Base-by-base conservation (phyloP, 2,888 invertebrate genomes). In the Tetranychus truncatus region DNA sequence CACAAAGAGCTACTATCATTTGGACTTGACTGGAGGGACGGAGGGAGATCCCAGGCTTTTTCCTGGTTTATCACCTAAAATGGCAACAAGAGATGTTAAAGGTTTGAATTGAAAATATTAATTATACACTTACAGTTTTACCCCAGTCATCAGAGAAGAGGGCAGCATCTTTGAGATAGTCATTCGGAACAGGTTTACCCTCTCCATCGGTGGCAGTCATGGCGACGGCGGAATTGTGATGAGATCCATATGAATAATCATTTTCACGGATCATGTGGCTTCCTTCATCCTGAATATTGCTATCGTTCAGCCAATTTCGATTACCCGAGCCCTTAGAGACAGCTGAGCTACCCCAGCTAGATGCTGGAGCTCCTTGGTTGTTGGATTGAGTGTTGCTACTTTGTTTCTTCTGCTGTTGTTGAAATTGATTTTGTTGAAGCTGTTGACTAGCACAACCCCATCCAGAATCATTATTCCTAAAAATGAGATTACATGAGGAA, bases 1-100 rank as follows among this genome's bases (percentile, higher is more conserved):
- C 79, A 79, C 21, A 76, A 73, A 46, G 77, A 76, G 72, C 69
- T 73, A 73, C 72, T 72, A 72, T 78, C 78, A 75, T 79, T 78
- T 71, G 79, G 78, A 75, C 78, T 78, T 71, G 76, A 77, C 66
- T 79, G 79, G 69, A 92, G 92, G 74, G 92, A 90, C 77, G 90
- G 88, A 74, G 93, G 92, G 73, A 93, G 90, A 82, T 94, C 93
- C 94, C 94, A 94, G 81, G 89, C 89, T 66, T 91, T 91, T 81
- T 94, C 94, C 86, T 94, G 94, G 67, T 77, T 76, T 72, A 72
- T 72, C 72, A 72, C 69, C 69, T 69, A 24, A 15, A 69, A 6
- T 34, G 34, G 5, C 34, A 55, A 55, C 2, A 55, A 55, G 55
- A 55, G 34, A 9, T 55, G 15, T 55, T 55, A 15, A 7, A 7